A percentile compares a stretch with the other conserved stretches of the same genome.
These are phyloP conservation scores for Dryomyza anilis DNA, from an alignment of 2,888 invertebrate species.

Conservation along the genomic window DNA sequence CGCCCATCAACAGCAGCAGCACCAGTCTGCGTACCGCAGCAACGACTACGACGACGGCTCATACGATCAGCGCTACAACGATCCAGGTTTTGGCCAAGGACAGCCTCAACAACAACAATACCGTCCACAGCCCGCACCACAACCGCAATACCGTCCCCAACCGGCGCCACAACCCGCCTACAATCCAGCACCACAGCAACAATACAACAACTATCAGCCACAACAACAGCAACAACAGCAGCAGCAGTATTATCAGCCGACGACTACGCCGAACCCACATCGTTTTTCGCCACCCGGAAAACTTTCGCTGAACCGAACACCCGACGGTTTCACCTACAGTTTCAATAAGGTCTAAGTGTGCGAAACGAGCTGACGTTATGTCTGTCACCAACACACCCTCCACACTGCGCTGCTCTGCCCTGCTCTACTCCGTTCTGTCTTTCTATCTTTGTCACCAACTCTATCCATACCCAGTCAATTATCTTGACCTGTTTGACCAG, in stretches of 20 bases:
- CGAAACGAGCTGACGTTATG: conserved; percentile 33
- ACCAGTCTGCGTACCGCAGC: conserved; percentile 59
- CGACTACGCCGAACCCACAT: conserved; percentile 72
- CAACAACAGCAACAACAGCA: conserved; percentile 50
- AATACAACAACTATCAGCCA: conserved; percentile 51
- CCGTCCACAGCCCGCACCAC: conserved; percentile 63
- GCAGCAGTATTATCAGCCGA: conserved; percentile 57
- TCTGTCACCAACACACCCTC: not conserved
- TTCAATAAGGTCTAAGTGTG: conserved; percentile 70
- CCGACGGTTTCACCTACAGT: conserved; percentile 86
- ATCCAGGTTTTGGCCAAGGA: conserved; percentile 54
- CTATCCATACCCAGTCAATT: too few species aligned
- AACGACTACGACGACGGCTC: conserved; percentile 58
- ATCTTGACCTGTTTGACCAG: too few species aligned
- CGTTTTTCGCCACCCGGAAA: conserved; percentile 86
- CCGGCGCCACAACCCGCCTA: conserved; percentile 57
- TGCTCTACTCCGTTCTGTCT: not conserved
- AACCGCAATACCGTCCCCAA: conserved; percentile 45
- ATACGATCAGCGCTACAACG: conserved; percentile 61
- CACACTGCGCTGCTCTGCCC: not conserved
- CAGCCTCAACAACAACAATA: conserved; percentile 53
- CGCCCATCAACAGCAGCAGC: conserved; percentile 63
- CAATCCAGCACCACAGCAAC: conserved; percentile 58
- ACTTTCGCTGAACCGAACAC: conserved; percentile 82
- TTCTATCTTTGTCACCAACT: too few species aligned